Base-by-base conservation (phyloP, 2,888 invertebrate species). In the Sericinus montela region DNA sequence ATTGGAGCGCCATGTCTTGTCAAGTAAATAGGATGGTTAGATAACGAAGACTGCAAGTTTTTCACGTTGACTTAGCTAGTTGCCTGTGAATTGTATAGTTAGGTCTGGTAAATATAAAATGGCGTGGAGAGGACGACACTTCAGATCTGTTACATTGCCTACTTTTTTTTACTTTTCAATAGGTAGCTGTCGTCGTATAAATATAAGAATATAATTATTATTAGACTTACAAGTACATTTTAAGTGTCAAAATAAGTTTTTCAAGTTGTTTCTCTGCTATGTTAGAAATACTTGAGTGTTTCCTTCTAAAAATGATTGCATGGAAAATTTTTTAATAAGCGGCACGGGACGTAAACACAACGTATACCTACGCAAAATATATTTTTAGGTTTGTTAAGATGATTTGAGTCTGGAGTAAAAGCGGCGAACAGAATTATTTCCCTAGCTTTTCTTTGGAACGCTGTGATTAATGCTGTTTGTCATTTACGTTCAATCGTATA, bases 31-130 rank as follows among this genome's bases (percentile, higher is more conserved):
- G 72, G 69, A 66, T 32, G 29, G 39, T 74, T 82, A 83, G 83
- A 78, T 80, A 81, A 67, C 75, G 84, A 86, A 87, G 87, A 87
- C 86, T 86, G 86, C 83, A 82, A 77, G 56, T 75, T 80, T 79
- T 83, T 84, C 80, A 80, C 72, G 72, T 75, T 60, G 70, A 73
- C 64, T 71, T 80, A 81, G 75, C 74, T 80, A 75, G 75, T 74
- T 73, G 80, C 73, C 74, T 73, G 75, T 76, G 76, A 63, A 67
- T n/a, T 74, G 67, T 72, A 69, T 71, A 68, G 63, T 70, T 72
- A 76, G 73, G 60, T 59, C 67, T 53, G 67, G 65, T 19, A 8
- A 44, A 13, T 19, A 16, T 16, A 13, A 36, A 29, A 32, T 54
- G 60, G 59, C 57, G 62, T 57, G 58, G 51, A 4, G 7, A 60